A percentile compares a stretch with the other conserved stretches of the same genome.
Conservation (phyloP, 2,113 vertebrate species). For the Aldabrachelys gigantea region DNA sequence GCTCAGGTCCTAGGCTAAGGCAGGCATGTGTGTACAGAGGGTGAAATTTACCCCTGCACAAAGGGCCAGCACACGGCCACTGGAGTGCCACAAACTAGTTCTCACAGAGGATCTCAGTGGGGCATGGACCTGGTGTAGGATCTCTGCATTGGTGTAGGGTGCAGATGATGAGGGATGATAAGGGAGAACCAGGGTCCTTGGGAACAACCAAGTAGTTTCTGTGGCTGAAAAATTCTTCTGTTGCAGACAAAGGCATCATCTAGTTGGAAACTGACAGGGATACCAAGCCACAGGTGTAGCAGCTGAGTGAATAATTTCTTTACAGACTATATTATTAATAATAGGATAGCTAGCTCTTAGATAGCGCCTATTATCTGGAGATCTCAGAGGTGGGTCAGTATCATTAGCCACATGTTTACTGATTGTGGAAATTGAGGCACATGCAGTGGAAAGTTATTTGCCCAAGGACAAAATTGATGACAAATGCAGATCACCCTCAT, state of each 20-base stretch:
- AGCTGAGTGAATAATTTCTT: background rate
- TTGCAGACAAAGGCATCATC: background rate
- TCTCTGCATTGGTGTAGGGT: background rate
- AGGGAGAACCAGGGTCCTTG: fast-evolving
- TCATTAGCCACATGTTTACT: background rate
- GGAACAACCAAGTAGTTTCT: background rate
- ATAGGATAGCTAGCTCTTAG: fast-evolving
- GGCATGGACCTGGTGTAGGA: background rate
- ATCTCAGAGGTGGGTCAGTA: fast-evolving
- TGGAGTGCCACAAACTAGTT: background rate
- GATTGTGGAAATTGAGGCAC: fast-evolving
- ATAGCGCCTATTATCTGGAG: fast-evolving
- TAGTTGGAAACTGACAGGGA: background rate
- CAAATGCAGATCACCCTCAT: background rate
- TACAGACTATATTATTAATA: fast-evolving
- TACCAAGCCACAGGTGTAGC: fast-evolving
- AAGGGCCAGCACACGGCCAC: background rate
- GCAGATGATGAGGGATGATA: fast-evolving
- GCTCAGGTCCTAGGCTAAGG: background rate
- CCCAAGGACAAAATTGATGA: background rate
- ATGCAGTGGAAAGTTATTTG: background rate
- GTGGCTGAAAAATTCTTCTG: background rate
- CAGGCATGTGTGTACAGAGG: background rate
- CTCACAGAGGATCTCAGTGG: background rate
- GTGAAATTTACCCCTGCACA: background rate